Evolutionary conservation across 2,797 vertebrate genomes (phyloP).

Genomic region (Coregonus ussuriensis): DNA sequence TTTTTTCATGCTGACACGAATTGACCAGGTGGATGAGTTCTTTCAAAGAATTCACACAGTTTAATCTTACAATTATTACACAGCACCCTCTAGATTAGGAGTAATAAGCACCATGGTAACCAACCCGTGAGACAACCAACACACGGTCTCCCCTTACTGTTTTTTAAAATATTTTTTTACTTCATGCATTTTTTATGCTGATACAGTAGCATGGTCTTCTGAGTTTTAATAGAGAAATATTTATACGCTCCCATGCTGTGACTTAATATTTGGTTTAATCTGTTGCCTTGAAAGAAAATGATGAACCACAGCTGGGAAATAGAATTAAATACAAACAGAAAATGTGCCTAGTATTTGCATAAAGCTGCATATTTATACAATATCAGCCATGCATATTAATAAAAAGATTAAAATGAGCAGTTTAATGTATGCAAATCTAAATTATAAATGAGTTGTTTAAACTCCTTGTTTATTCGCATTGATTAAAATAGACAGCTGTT

Average conservation of each 20-base stretch:
- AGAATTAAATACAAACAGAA: conserved; percentile 83
- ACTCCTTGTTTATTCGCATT: conserved; percentile 83
- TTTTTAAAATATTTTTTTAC: conserved; percentile 19
- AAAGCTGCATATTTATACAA: conserved; percentile 84
- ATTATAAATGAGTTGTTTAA: conserved; percentile 86
- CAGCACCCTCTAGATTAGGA: no score
- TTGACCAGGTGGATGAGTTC: no score
- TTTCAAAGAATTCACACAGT: no score
- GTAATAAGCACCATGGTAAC: no score
- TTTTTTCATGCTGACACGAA: no score
- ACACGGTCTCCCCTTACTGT: not conserved
- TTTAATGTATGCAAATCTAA: conserved; percentile 86
- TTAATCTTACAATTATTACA: no score
- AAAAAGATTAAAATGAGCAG: conserved; percentile 81
- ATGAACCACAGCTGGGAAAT: conserved; percentile 78
- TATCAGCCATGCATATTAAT: conserved; percentile 83
- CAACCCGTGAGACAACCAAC: no score
- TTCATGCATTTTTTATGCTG: conserved; percentile 76
- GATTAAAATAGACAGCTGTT: conserved; percentile 86
- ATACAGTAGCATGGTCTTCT: conserved; percentile 68
- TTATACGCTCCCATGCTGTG: conserved; percentile 75
- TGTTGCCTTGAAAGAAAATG: conserved; percentile 76
- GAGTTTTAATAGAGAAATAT: conserved; percentile 78
- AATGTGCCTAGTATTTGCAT: conserved; percentile 78
- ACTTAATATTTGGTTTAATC: conserved; percentile 77